Evolutionary conservation across 2,113 vertebrate genomes (phyloP), one percentile per base, ranked within the genome.

Genomic region (Pardalotus punctatus): DNA sequence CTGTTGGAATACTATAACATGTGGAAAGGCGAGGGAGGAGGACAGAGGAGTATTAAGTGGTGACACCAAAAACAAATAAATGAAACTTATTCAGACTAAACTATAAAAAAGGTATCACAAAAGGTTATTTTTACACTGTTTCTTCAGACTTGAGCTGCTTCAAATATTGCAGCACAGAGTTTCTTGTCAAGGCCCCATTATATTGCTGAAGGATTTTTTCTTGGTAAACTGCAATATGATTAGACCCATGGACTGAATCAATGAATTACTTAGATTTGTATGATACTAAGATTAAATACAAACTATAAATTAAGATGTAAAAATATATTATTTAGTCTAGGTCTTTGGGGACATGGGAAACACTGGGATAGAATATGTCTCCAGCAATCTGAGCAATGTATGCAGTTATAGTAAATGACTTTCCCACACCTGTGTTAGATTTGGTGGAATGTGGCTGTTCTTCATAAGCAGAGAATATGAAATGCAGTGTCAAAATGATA

Each of bases 301-400:
- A 54, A 31, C 67, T 66, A 93, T 77, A 88, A 94, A 96, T 93
- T 82, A 85, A 51, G 29, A 86, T 66, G 61, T n/a, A 92, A 93
- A 95, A 96, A 88, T 47, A 13, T 45, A 81, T 83, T 91, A 94
- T 90, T 92, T 77, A 94, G 62, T 73, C n/a, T n/a, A 82, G 50
- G 51, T 78, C 86, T 77, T 57, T 53, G 50, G 87, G 72, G 80
- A 90, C 80, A 65, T 67, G 65, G 57, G 81, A 78, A 92, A 56
- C 51, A 79, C 28, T 81, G 38, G 56, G 31, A 71, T 11, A 58
- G 42, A 77, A 61, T 67, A 48, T 66, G 60, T 96, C 88, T 96
- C 86, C 81, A 77, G 84, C 61, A 91, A 80, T 54, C 33, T 54
- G 74, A 88, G 56, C 3, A 10, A 88, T 40, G 48, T 33, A 72